Conservation (phyloP, 2,113 vertebrate genomes). For the Poecilia latipinna region DNA sequence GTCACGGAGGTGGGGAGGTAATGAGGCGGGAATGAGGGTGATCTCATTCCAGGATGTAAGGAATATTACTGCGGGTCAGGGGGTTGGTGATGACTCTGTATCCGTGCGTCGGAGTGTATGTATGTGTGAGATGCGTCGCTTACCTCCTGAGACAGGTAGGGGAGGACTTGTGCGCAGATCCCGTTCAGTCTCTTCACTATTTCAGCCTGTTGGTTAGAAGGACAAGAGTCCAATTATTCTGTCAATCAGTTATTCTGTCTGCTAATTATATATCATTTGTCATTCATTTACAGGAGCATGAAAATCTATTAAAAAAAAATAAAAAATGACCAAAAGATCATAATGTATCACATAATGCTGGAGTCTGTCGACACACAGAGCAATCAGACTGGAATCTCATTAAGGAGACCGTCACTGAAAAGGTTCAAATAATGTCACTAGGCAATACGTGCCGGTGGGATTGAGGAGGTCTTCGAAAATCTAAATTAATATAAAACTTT, state of each 20-base stretch:
- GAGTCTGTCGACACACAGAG: too few relatives aligned
- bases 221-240: not conserved
- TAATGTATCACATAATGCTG: too few relatives aligned
- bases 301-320: not conserved
- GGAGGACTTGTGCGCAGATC: constrained; percentile 97
- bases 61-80: constrained; percentile 53
- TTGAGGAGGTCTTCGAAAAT: too few relatives aligned
- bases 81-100: constrained; percentile 46
- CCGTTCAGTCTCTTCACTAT: constrained; percentile 98
- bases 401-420: too few relatives aligned
- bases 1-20: constrained; percentile 63
- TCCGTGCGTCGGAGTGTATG: constrained; percentile 12
- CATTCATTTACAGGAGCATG: not conserved
- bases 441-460: too few relatives aligned
- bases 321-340: too few relatives aligned
- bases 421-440: too few relatives aligned
- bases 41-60: constrained; percentile 70
- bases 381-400: too few relatives aligned
- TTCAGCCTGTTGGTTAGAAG: constrained; percentile 85
- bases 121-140: not conserved
- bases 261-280: too few relatives aligned
- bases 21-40: constrained; percentile 70
- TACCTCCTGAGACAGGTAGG: constrained; percentile 99
- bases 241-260: not conserved
- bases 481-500: too few relatives aligned